Conservation (phyloP, 2,113 vertebrate species). For the Ardeotis arabs region DNA sequence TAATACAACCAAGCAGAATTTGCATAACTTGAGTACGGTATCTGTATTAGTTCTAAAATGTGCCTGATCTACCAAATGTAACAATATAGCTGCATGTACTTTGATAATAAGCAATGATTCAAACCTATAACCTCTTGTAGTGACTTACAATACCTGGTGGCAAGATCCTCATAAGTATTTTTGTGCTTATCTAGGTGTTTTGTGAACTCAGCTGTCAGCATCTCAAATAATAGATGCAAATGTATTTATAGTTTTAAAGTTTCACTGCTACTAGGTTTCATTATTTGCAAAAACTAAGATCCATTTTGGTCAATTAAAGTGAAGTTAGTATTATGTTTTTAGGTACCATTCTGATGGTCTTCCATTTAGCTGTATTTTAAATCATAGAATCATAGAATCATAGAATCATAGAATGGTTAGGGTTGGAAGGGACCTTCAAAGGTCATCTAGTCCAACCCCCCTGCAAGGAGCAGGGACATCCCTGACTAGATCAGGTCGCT, state of each 20-base stretch:
- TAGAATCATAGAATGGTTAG: too few species aligned
- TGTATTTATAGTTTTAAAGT: not conserved
- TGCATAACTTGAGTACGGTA: not conserved
- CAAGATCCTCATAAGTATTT: not conserved
- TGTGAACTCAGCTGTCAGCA: not conserved
- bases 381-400: too few species aligned
- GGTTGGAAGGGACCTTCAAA: too few species aligned
- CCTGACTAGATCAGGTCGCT: too few species aligned
- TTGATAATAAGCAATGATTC: not conserved
- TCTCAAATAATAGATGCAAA: not conserved
- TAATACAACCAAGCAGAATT: not conserved
- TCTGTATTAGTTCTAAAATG: not conserved
- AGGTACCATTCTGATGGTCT: not conserved
- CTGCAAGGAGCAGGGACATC: too few species aligned
- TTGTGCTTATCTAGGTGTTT: not conserved
- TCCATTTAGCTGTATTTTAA: not conserved
- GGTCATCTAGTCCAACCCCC: too few species aligned
- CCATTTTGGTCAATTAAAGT: not conserved
- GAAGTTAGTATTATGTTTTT: not conserved
- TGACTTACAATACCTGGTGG: not conserved
- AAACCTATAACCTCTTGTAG: not conserved
- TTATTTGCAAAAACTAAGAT: not conserved
- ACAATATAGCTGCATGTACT: not conserved
- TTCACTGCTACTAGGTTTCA: not conserved
- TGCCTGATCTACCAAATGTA: not conserved